Evolutionary conservation across 2,797 vertebrate genomes (phyloP), one percentile per base, ranked within the genome.

Genomic region (Leptatherina wallacei): DNA sequence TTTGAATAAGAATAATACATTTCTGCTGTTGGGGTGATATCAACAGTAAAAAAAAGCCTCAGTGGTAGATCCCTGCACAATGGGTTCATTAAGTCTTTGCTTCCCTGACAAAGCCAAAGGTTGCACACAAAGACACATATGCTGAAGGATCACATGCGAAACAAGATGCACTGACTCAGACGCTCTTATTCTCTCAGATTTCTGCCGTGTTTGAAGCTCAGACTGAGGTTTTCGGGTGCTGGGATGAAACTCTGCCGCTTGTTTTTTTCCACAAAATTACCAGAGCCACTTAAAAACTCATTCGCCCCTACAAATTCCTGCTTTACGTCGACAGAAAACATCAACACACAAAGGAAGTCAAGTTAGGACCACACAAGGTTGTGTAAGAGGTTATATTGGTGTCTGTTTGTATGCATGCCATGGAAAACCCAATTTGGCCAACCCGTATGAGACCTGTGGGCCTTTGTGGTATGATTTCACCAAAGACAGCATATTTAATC

Each of bases 221-320:
- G 69, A 70, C 65, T 78, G 74, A 74, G 77, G 78, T 80, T 91
- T 82, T 30, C 61, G 54, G 58, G 56, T 69, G 42, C 66, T 54
- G 73, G 65, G 69, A 63, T 22, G 14, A 61, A 77, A 88, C 62
- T 65, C 65, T 22, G 57, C 74, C 6, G 36, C 71, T 73, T 81
- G 83, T 90, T 88, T 89, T 86, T 90, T 86, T 85, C 78, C 86
- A 69, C 73, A 71, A 59, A 75, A 78, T 79, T 76, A 84, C 83
- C 81, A 76, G 72, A 85, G 81, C 82, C 81, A 84, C 78, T 91
- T 90, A 87, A 85, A 91, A 82, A 63, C 65, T 72, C 78, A 68
- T 85, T 81, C 61, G 2, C 55, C 71, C 62, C 67, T 70, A 82
- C 22, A 62, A 73, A 84, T 55, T 80, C 55, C 81, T 81, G 51